Conservation (phyloP, 2,113 vertebrate species). For the Ellobius talpinus region DNA sequence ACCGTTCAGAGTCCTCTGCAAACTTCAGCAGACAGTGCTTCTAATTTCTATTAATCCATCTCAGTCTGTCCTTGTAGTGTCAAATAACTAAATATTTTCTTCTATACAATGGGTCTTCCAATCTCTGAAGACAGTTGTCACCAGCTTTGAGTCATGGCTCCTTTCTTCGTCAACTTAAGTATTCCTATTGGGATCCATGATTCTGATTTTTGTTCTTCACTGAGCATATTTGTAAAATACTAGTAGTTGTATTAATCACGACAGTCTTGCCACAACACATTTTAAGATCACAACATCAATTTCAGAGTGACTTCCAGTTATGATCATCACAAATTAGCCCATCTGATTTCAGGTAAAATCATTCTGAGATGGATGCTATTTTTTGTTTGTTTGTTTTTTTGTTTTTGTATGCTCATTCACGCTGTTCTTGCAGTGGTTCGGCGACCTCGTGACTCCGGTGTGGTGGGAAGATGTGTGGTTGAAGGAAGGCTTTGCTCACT, state of each 20-base stretch:
- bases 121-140: slow-evolving; percentile 12
- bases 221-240: slow-evolving; percentile 22
- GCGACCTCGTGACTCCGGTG: slow-evolving; percentile 97
- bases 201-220: neutral
- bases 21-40: neutral
- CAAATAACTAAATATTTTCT: neutral
- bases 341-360: slow-evolving; percentile 42
- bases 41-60: neutral
- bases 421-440: slow-evolving; percentile 94
- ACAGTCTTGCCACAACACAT: neutral
- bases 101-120: neutral
- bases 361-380: neutral
- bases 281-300: slow-evolving; percentile 18
- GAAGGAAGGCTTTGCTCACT: slow-evolving; percentile 98
- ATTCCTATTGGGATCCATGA: too few relatives aligned
- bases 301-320: slow-evolving; percentile 33
- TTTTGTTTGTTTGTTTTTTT: neutral
- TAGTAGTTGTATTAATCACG: neutral
- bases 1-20: neutral
- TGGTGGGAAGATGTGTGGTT: slow-evolving; percentile 99
- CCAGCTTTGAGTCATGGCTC: neutral
- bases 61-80: neutral
- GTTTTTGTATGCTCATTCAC: slow-evolving; percentile 1
- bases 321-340: slow-evolving; percentile 2
- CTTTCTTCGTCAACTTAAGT: neutral